These are phyloP conservation scores for Gobius niger DNA, from an alignment of 2,113 vertebrate species.

Conservation along the genomic window DNA sequence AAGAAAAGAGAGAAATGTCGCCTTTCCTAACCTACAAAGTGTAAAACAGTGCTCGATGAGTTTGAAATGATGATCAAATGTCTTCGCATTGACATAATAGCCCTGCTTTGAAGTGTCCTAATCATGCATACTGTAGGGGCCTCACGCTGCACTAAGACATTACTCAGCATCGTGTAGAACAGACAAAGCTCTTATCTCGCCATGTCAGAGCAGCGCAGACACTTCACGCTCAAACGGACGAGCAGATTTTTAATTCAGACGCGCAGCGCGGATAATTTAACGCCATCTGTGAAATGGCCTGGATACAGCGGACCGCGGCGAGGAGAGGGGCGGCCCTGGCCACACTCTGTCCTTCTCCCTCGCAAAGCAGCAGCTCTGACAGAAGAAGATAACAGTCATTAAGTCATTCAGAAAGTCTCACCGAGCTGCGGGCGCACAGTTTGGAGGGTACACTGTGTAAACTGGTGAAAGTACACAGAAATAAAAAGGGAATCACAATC, in stretches of 20 bases:
- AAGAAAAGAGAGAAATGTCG: too few species aligned
- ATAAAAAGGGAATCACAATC: neutral
- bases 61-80: too few species aligned
- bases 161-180: neutral
- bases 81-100: too few species aligned
- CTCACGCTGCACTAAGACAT: neutral
- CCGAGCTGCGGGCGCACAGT: neutral
- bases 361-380: neutral
- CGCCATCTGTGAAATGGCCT: neutral
- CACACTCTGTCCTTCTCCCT: neutral
- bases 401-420: neutral
- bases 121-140: too few species aligned
- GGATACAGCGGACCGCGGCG: neutral
- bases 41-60: too few species aligned
- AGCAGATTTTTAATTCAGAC: slow-evolving; percentile 9
- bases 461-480: neutral
- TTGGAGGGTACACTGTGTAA: neutral
- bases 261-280: neutral
- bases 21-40: too few species aligned
- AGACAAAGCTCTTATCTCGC: neutral
- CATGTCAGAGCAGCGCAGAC: neutral
- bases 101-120: too few species aligned
- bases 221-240: neutral
- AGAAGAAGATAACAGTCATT: neutral
- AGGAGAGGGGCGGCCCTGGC: neutral